Percentiles rank a stretch among this genome's conserved stretches.
Conservation (phyloP, 2,113 vertebrate species). For the Lycocorax pyrrhopterus region DNA sequence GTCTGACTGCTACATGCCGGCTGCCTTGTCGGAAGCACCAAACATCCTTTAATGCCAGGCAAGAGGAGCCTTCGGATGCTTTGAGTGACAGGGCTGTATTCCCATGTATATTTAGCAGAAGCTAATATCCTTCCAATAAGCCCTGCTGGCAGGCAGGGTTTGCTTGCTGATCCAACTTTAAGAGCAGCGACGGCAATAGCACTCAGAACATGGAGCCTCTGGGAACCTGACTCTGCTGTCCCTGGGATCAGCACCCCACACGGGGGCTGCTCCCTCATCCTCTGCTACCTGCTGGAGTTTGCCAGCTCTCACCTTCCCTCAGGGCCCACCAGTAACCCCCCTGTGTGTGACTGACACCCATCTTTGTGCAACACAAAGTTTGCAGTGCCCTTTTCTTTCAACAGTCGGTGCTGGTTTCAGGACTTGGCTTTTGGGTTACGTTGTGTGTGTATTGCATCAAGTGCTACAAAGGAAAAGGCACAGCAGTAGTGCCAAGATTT, state of each 20-base stretch:
- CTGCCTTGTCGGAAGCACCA: neutral
- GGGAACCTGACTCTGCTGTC: neutral
- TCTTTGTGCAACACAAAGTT: neutral
- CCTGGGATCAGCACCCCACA: accelerated
- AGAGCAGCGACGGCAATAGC: accelerated
- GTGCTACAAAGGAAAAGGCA: neutral
- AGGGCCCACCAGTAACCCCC: neutral
- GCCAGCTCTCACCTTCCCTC: neutral
- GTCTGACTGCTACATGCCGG: accelerated
- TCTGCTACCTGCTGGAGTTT: neutral
- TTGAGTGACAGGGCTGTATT: neutral
- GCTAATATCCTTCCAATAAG: neutral
- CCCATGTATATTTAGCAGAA: neutral
- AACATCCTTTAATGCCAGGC: neutral
- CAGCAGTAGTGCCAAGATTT: neutral
- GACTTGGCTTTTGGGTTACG: neutral
- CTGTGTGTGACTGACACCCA: neutral
- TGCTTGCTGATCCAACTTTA: neutral
- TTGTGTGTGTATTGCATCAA: neutral
- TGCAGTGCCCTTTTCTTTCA: neutral
- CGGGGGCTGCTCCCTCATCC: neutral
- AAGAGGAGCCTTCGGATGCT: neutral
- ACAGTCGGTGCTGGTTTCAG: neutral
- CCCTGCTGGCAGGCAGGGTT: neutral
- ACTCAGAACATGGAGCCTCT: neutral